Base-by-base conservation (phyloP, 23 tunicate genomes). In the Ciona savignyi region DNA sequence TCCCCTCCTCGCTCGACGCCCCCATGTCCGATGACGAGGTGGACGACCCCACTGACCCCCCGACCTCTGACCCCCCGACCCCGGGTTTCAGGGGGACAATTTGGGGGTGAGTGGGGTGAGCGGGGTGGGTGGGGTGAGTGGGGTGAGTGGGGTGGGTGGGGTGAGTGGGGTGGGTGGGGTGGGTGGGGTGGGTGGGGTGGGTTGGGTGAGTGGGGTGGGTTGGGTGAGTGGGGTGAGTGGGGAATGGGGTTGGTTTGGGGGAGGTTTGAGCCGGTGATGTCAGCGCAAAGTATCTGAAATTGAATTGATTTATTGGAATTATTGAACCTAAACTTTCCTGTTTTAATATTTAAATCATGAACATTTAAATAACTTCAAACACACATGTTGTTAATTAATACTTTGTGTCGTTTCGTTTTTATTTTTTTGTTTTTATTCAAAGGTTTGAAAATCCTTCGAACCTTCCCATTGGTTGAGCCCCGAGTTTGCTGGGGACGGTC, bases 221-320 rank as follows among this genome's bases (percentile, higher is more conserved):
- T n/a, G n/a, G n/a, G n/a, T n/a, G n/a, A n/a, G n/a, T n/a, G n/a
- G n/a, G n/a, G n/a, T n/a, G n/a, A n/a, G n/a, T n/a, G 27, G 28
- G 21, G 34, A 60, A 65, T 23, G 63, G 62, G 34, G 63, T 25
- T 2, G 75, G 25, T 24, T 33, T 42, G 25, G 81, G 78, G 24
- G 83, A 35, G 15, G 81, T 79, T 4, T 51, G 33, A 23, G 84
- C 83, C 9, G 96, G 96, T 21, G 96, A 88, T 0, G 96, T 82
- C 1, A 88, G 19, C 22, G 96, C 96, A 67, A 88, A 88, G 66
- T 88, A 88, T 73, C 96, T 81, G 65, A 23, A 1, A 11, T 0
- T 26, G 42, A 29, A 70, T 28, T 32, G 74, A 11, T 20, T n/a
- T 32, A 61, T 49, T 20, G 0, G 24, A 66, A 66, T 66, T 22